Percentiles rank a stretch among this genome's conserved stretches.
Conservation (phyloP, 2,888 invertebrate genomes). For the Anodontia alba region DNA sequence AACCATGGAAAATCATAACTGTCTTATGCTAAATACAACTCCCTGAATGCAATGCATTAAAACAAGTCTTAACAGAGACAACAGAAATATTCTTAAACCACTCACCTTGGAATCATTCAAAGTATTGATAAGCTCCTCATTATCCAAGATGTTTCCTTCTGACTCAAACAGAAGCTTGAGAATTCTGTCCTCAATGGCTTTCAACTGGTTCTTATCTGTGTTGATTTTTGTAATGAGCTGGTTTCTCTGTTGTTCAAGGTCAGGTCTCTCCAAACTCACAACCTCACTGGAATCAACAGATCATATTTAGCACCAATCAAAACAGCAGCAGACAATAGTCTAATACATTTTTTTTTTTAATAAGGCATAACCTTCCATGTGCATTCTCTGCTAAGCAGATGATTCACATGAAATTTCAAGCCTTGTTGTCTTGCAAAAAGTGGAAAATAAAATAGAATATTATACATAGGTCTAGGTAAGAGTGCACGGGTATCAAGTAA, state of each 20-base stretch:
- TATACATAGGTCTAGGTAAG: no score
- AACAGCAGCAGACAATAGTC: no score
- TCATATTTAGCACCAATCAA: no score
- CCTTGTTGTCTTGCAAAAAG: no score
- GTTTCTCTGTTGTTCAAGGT: slow-evolving; percentile 85
- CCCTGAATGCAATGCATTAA: no score
- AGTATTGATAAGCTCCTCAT: slow-evolving; percentile 85
- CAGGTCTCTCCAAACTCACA: slow-evolving; percentile 85
- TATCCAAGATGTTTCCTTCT: slow-evolving; percentile 85
- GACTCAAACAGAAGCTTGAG: slow-evolving; percentile 85
- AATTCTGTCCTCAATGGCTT: slow-evolving; percentile 85
- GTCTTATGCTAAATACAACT: no score
- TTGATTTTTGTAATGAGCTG: slow-evolving; percentile 85
- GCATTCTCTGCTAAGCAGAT: no score
- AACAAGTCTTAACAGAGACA: no score
- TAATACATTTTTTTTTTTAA: background rate
- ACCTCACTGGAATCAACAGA: slow-evolving; percentile 80
- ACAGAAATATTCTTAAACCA: background rate
- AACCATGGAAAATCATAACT: no score
- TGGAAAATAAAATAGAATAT: no score
- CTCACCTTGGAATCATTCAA: slow-evolving; percentile 85
- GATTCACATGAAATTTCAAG: no score
- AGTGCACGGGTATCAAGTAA: no score
- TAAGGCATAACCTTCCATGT: background rate
- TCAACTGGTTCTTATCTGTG: slow-evolving; percentile 85